Base-by-base conservation (phyloP, 1,140 invertebrate species). In the Hylyphantes graminicola region DNA sequence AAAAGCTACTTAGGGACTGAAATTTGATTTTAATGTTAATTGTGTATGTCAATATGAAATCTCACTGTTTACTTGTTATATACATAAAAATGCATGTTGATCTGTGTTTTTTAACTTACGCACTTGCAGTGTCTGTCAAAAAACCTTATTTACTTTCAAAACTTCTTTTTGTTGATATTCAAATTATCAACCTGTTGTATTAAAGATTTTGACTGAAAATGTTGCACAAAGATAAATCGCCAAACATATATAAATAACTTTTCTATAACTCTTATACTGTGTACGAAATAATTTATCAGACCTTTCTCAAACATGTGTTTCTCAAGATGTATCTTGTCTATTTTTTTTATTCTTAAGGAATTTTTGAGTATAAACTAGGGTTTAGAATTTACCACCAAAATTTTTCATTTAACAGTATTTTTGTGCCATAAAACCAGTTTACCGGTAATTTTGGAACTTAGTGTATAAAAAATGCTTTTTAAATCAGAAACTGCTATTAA, bases 61-160 rank as follows among this genome's bases (percentile, higher is more conserved):
- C 70, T 83, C 80, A 83, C 80, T 13, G 53, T 83, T 83, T 75
- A 74, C 65, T 75, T 83, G 51, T 59, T 83, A 19, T 83, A 53
- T 74, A 75, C 13, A 83, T 74, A 75, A 65, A 53, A 51, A 72
- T 83, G 68, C 61, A 83, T 83, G 80, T 83, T 81, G 48, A 83
- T 81, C 61, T 83, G 80, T 83, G 80, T 83, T 83, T 35, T 35
- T 83, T 75, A 83, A 83, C 59, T 83, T 83, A 83, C 21, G 80
- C 80, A 83, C 80, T 63, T 83, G 19, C 80, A 75, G 80, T 74
- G 35, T 51, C 65, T 53, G 70, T 50, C 72, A 74, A 75, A 72
- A 83, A 75, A 74, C 75, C 75, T 83, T 74, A 83, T 83, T 83
- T 83, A 72, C 67, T 78, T 83, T 74, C 67, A 65, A 83, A 48